phyloP scores from a whole-genome alignment of 2,113 vertebrate genomes.

The Casuarius casuarius region DNA sequence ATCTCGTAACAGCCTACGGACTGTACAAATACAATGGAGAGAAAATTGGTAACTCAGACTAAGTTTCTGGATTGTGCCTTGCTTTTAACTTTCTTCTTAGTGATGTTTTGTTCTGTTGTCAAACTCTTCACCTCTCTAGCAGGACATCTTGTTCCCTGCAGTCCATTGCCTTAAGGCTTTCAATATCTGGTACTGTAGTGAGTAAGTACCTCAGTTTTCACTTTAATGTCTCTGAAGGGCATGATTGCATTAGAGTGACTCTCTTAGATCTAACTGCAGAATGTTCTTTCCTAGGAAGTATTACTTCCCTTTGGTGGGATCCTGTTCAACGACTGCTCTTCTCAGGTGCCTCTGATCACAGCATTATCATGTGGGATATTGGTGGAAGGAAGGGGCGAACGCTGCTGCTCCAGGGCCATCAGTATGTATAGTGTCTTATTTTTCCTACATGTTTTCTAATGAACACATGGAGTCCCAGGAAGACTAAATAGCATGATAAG shows the following conservation, averaged over 20 bases:
- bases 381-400: conserved; percentile 93
- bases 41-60: not conserved
- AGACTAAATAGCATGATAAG: not conserved
- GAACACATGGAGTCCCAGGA: not conserved
- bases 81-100: not conserved
- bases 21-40: not conserved
- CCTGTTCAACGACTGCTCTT: conserved; percentile 93
- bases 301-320: conserved; percentile 94
- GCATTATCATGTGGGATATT: conserved; percentile 99
- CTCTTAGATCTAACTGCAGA: not conserved
- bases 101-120: not conserved
- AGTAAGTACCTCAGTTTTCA: not conserved
- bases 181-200: not conserved
- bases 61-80: not conserved
- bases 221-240: not conserved
- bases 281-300: conserved; percentile 80
- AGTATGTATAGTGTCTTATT: conserved; percentile 79
- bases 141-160: not conserved
- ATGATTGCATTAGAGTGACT: not conserved
- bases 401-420: conserved; percentile 92
- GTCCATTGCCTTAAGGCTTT: not conserved
- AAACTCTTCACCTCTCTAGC: not conserved
- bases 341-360: conserved; percentile 96
- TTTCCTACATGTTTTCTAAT: not conserved
- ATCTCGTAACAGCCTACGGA: not conserved